Percentiles rank a stretch among this genome's conserved stretches.
Conservation (phyloP, 23 tunicate species). For the Halocynthia aurantium region DNA sequence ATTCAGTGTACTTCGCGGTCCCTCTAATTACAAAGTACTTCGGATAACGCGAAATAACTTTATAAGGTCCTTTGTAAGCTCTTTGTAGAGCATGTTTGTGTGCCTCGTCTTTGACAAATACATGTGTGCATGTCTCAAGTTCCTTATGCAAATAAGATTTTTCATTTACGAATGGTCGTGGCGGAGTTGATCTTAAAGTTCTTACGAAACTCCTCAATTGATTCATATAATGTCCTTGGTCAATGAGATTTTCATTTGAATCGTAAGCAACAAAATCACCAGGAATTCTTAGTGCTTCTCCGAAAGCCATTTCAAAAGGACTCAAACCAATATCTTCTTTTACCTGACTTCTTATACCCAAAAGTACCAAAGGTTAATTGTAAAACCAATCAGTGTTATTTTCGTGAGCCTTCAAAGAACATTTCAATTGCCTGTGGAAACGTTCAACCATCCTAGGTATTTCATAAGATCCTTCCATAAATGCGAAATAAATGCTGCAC, state of each 20-base stretch:
- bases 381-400: constrained; percentile 14
- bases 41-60: not conserved
- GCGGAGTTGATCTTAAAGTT: too few species aligned
- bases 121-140: constrained; percentile 24
- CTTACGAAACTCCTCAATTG: too few species aligned
- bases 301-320: constrained; percentile 22
- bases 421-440: constrained; percentile 11
- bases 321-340: not conserved
- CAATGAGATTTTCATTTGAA: too few species aligned
- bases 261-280: not conserved
- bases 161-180: too few species aligned
- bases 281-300: constrained; percentile 11
- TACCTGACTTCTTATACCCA: constrained; percentile 12
- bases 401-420: constrained; percentile 17
- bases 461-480: constrained; percentile 18
- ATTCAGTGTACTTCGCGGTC: too few species aligned
- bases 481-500: constrained; percentile 23
- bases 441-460: constrained; percentile 23
- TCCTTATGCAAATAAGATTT: constrained; percentile 1
- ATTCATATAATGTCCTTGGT: too few species aligned
- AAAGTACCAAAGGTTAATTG: constrained; percentile 19
- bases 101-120: constrained; percentile 19
- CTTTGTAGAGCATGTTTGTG: constrained; percentile 14
- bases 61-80: constrained; percentile 23
- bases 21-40: constrained; percentile 18